Evolutionary conservation across 2,113 vertebrate genomes (phyloP).

Genomic region (Salvelinus alpinus): DNA sequence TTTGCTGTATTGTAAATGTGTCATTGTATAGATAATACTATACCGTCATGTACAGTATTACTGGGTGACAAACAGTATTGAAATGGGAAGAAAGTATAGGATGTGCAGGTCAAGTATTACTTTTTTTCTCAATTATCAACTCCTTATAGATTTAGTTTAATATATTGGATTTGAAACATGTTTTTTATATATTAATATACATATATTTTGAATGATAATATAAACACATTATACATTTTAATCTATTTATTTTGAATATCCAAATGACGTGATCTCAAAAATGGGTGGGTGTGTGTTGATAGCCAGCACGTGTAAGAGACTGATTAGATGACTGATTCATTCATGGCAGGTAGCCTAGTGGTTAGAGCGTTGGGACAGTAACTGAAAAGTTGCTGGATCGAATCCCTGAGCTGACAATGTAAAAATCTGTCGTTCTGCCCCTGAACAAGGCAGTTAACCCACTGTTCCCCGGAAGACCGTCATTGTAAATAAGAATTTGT

Average conservation of each 20-base stretch:
- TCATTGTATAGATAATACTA: slow-evolving; percentile 18
- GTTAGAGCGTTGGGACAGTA: too few relatives aligned
- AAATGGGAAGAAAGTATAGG: slow-evolving; percentile 23
- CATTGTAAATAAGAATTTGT: too few relatives aligned
- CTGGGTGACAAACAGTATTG: slow-evolving; percentile 2
- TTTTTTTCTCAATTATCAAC: slow-evolving; percentile 28
- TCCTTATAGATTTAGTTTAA: slow-evolving; percentile 45
- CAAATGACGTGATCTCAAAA: slow-evolving; percentile 47
- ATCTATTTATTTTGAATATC: slow-evolving; percentile 4
- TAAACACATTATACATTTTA: slow-evolving; percentile 30
- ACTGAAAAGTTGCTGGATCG: too few relatives aligned
- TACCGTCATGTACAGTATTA: slow-evolving; percentile 5
- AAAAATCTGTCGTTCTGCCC: too few relatives aligned
- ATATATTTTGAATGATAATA: slow-evolving; percentile 21
- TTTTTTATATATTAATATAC: slow-evolving; percentile 50
- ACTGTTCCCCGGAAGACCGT: too few relatives aligned
- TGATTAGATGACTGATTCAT: slow-evolving; percentile 14
- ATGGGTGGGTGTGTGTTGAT: slow-evolving; percentile 7
- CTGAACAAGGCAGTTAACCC: too few relatives aligned
- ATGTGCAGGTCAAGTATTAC: slow-evolving; percentile 2
- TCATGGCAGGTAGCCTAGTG: slow-evolving; percentile 9
- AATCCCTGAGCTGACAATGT: too few relatives aligned
- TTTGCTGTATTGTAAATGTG: slow-evolving; percentile 11
- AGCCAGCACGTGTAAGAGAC: neutral
- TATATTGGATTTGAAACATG: slow-evolving; percentile 56